Evolutionary conservation across 2,113 vertebrate species (phyloP).

Genomic region (Vulpes ferrilata): DNA sequence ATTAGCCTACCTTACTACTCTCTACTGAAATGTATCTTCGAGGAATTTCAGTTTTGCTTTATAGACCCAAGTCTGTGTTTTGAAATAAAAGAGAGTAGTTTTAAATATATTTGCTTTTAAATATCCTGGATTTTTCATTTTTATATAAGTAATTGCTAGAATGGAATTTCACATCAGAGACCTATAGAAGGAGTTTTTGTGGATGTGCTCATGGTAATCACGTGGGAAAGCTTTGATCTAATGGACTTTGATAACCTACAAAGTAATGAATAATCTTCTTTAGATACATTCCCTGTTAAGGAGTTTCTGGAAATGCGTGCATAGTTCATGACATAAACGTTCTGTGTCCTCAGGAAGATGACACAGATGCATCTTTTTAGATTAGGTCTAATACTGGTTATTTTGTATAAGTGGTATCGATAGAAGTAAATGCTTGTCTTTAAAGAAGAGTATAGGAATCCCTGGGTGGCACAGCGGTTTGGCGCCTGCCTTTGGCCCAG

Average conservation of each 20-base stretch:
- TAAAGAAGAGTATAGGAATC: not conserved
- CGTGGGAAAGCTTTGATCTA: not conserved
- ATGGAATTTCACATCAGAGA: not conserved
- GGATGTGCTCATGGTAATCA: not conserved
- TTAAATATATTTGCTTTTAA: not conserved
- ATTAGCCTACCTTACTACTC: not conserved
- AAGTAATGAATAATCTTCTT: not conserved
- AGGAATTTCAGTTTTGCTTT: constrained; percentile 47
- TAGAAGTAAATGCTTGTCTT: not conserved
- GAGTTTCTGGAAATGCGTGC: not conserved
- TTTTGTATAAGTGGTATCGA: not conserved
- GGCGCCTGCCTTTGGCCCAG: no score
- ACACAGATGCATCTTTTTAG: not conserved
- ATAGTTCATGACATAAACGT: not conserved
- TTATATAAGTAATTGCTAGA: not conserved
- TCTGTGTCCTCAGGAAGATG: not conserved
- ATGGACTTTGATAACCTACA: not conserved
- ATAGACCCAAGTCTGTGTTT: not conserved
- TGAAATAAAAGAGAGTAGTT: not conserved
- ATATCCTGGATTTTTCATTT: constrained; percentile 22
- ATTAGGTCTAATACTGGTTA: not conserved
- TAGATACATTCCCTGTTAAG: not conserved
- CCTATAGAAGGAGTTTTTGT: not conserved
- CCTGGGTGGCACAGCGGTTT: no score
- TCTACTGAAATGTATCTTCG: not conserved